A percentile compares a stretch with the other conserved stretches of the same genome.
These are phyloP conservation scores for Pomatostomus ruficeps DNA, from an alignment of 2,113 vertebrate genomes.

Conservation along the genomic window DNA sequence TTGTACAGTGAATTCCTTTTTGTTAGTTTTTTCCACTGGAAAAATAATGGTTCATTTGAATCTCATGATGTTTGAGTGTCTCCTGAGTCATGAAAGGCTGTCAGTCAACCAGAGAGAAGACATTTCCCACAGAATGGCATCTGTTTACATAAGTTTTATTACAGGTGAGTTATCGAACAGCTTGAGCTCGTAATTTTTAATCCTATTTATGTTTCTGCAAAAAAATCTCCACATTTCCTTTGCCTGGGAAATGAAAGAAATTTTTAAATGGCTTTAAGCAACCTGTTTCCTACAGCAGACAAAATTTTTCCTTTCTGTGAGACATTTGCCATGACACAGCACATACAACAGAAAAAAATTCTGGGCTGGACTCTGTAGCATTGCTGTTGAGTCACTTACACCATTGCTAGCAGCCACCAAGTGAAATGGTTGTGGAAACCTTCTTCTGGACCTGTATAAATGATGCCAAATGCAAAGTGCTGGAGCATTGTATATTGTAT, in stretches of 20 bases:
- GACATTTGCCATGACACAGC: background rate
- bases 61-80: background rate
- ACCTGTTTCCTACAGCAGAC: background rate
- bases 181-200: background rate
- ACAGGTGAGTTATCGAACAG: background rate
- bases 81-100: background rate
- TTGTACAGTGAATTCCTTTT: background rate
- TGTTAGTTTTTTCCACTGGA: background rate
- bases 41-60: background rate
- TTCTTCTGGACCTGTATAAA: background rate
- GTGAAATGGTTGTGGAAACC: background rate
- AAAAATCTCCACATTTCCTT: background rate
- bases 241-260: background rate
- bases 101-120: background rate
- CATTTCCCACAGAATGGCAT: background rate
- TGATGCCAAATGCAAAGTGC: background rate
- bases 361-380: background rate
- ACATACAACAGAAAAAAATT: background rate
- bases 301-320: background rate
- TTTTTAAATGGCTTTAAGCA: background rate
- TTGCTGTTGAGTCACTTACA: background rate
- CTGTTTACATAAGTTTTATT: background rate
- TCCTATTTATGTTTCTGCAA: background rate
- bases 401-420: background rate
- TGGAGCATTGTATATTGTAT: background rate